Evolutionary conservation across 2,888 invertebrate species (phyloP).

Genomic region (Bombylius discolor): DNA sequence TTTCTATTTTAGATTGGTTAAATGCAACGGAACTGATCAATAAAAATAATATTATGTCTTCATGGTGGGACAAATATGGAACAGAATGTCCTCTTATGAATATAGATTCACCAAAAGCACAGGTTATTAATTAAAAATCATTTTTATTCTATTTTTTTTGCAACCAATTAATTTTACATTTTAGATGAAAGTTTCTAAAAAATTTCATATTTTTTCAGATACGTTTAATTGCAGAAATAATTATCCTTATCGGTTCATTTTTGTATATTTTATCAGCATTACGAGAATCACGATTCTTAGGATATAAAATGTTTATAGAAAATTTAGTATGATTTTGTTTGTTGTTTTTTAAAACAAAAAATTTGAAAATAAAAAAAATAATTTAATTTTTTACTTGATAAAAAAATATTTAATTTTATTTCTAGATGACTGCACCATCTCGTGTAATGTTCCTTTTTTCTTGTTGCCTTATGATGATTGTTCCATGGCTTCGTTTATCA

Average conservation of each 20-base stretch:
- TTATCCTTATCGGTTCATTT: conserved; percentile 69
- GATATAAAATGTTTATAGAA: conserved; percentile 86
- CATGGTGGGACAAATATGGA: conserved; percentile 33
- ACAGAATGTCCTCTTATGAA: conserved; percentile 34
- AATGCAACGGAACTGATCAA: conserved; percentile 32
- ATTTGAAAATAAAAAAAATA: not conserved
- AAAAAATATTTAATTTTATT: conserved; percentile 11
- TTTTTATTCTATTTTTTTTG: not conserved
- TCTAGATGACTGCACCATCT: conserved; percentile 73
- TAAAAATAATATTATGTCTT: conserved; percentile 22
- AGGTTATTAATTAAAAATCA: conserved; percentile 14
- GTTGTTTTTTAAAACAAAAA: not conserved
- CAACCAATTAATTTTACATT: not conserved
- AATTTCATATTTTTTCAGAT: conserved; percentile 34
- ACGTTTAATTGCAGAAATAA: conserved; percentile 62
- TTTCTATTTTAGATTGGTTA: conserved; percentile 29
- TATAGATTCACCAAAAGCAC: conserved; percentile 28
- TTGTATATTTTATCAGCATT: conserved; percentile 73
- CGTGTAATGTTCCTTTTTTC: conserved; percentile 91
- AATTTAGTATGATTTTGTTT: conserved; percentile 63
- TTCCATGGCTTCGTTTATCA: conserved; percentile 71
- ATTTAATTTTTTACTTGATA: conserved; percentile 1
- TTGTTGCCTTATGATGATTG: conserved; percentile 72
- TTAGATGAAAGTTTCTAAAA: not conserved
- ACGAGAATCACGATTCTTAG: conserved; percentile 80